Conservation (phyloP, 2,113 vertebrate genomes). For the Oceanites oceanicus region DNA sequence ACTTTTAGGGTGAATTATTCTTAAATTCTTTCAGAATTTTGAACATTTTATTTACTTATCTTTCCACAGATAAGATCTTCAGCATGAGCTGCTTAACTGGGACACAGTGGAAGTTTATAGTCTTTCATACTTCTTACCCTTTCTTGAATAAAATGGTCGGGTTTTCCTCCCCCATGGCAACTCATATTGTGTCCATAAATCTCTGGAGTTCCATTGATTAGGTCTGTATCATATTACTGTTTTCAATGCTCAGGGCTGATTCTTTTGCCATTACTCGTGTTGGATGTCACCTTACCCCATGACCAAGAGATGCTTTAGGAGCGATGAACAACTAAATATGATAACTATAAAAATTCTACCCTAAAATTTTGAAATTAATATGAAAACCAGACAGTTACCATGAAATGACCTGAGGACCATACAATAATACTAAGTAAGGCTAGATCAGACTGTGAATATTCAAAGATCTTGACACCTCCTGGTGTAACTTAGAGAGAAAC, state of each 20-base stretch:
- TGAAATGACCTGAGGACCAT: not conserved
- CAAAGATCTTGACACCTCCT: not conserved
- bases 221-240: not conserved
- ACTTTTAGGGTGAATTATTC: not conserved
- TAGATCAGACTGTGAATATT: not conserved
- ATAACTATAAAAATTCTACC: not conserved
- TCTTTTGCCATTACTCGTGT: not conserved
- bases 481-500: not conserved
- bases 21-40: not conserved
- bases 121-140: not conserved
- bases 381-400: not conserved
- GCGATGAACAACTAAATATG: not conserved
- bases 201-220: not conserved
- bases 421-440: not conserved
- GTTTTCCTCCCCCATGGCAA: not conserved
- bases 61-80: not conserved
- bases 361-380: not conserved
- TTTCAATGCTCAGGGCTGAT: not conserved
- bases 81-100: not conserved
- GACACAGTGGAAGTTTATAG: not conserved
- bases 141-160: not conserved
- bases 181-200: not conserved
- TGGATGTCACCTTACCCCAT: not conserved
- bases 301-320: not conserved
- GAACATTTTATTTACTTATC: not conserved